Conservation (phyloP, 2,888 invertebrate species). For the Halictus ligatus region DNA sequence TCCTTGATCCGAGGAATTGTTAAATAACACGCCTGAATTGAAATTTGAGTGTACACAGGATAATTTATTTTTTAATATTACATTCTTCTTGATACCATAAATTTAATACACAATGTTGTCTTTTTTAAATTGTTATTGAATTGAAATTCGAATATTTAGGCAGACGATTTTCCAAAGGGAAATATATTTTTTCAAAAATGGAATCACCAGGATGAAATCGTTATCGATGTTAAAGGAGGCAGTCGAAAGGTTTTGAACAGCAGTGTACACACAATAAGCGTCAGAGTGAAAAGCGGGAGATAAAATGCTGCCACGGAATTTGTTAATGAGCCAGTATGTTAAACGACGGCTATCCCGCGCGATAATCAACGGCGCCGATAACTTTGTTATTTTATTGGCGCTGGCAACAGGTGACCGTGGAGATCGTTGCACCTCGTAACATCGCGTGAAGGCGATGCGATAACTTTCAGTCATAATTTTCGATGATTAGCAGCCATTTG, state of each 20-base stretch:
- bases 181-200: neutral
- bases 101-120: no score
- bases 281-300: conserved; percentile 9
- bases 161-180: neutral
- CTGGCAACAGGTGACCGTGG: neutral
- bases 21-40: no score
- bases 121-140: no score
- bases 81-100: no score
- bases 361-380: conserved; percentile 1
- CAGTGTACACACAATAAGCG: conserved; percentile 6
- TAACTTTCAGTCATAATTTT: conserved; percentile 2
- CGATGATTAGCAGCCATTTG: neutral
- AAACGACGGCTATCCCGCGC: neutral
- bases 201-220: neutral
- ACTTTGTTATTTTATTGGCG: conserved; percentile 10
- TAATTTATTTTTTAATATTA: no score
- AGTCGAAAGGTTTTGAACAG: neutral
- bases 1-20: no score
- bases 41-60: no score
- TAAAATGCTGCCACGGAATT: conserved; percentile 13
- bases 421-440: conserved; percentile 17
- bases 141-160: no score
- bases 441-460: neutral
- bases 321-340: conserved; percentile 4
- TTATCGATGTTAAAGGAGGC: neutral